A percentile compares a stretch with the other conserved stretches of the same genome.
phyloP scores from a whole-genome alignment of 2,113 vertebrate genomes.

The Sander lucioperca region DNA sequence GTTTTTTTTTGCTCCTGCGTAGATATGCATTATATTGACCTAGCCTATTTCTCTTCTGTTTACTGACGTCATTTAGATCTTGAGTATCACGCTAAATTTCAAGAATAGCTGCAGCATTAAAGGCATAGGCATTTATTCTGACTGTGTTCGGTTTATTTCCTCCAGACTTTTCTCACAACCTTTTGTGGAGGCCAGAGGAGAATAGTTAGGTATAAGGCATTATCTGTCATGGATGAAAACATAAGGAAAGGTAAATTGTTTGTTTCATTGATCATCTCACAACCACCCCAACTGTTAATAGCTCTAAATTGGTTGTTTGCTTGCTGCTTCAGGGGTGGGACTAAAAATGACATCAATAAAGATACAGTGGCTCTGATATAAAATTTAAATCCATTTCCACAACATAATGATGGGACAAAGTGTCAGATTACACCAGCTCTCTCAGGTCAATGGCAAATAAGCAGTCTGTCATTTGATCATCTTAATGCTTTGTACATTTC shows the following conservation, averaged over 20 bases:
- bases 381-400: neutral
- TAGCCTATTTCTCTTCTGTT: conserved; percentile 28
- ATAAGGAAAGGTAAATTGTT: neutral
- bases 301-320: neutral
- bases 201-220: neutral
- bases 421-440: neutral
- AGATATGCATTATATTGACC: conserved; percentile 42
- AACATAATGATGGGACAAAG: neutral
- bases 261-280: neutral
- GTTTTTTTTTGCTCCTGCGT: conserved; percentile 33
- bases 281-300: neutral
- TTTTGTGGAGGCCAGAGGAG: neutral
- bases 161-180: neutral
- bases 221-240: conserved; percentile 5
- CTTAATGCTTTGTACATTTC: neutral
- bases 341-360: neutral
- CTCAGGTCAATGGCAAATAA: neutral
- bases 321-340: neutral
- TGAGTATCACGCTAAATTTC: conserved; percentile 42
- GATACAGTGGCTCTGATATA: neutral
- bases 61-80: conserved; percentile 46
- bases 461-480: neutral
- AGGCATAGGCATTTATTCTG: neutral
- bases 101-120: conserved; percentile 27
- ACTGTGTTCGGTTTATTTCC: conserved; percentile 26